Evolutionary conservation across 2,113 vertebrate species (phyloP).

Genomic region (Stegostoma tigrinum): DNA sequence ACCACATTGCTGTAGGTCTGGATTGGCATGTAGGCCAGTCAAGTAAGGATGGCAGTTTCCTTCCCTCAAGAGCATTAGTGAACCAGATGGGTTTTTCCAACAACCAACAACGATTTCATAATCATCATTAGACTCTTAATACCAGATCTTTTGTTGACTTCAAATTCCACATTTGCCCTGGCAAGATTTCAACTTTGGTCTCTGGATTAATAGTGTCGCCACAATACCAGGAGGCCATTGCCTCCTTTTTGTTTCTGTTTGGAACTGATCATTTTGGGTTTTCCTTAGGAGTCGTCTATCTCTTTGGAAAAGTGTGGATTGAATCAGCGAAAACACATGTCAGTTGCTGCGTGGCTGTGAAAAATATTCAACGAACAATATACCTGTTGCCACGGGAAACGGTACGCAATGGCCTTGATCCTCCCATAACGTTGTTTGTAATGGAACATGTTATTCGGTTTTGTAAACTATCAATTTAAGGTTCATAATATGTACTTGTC

Average conservation of each 20-base stretch:
- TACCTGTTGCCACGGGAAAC: slow-evolving; percentile 85
- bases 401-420: slow-evolving; percentile 54
- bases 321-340: slow-evolving; percentile 74
- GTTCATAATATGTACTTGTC: not conserved
- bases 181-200: too few species aligned
- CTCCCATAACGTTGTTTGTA: not conserved
- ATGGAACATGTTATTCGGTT: not conserved
- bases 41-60: too few species aligned
- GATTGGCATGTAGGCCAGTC: too few species aligned
- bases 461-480: not conserved
- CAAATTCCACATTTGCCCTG: too few species aligned
- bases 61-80: too few species aligned
- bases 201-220: too few species aligned
- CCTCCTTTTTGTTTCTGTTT: not conserved
- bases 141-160: too few species aligned
- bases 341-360: slow-evolving; percentile 88
- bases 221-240: too few species aligned
- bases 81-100: too few species aligned
- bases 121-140: too few species aligned
- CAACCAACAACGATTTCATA: too few species aligned
- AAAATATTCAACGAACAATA: slow-evolving; percentile 86
- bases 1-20: too few species aligned
- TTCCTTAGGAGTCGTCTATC: slow-evolving; percentile 78
- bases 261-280: slow-evolving; percentile 3
- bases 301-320: slow-evolving; percentile 96